Base-by-base conservation (phyloP, 2,888 invertebrate genomes). In the Eupithecia abbreviata region DNA sequence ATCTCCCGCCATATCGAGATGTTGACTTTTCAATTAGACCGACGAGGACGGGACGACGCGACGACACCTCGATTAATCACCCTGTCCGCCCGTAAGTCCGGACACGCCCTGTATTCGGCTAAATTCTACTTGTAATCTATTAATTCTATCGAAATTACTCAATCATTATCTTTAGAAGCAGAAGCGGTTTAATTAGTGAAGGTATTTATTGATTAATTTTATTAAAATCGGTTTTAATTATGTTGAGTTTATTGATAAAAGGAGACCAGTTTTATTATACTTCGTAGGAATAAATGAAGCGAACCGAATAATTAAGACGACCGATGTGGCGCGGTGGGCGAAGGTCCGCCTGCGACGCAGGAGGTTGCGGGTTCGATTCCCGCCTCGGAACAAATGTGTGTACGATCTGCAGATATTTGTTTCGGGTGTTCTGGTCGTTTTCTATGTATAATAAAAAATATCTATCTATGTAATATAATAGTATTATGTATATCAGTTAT, bases 21-120 rank as follows among this genome's bases (percentile, higher is more conserved):
- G 92, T 92, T 93, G 94, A 94, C 94, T 94, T 94, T 94, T 94
- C 94, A 94, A 94, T 94, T 94, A 93, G 93, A 89, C 90, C 88
- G 1, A 30, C 30, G 30, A 30, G 30, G 30, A 30, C 30, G 30
- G 30, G 30, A 30, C 30, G 86, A 86, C 87, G 91, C 87, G 87
- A 86, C 85, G 70, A 10, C 49, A 41, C 51, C 51, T 45, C 58
- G n/a, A 71, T 71, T 71, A 71, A 71, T 71, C 71, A 69, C 69
- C 69, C 69, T 69, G 69, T 69, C 69, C n/a, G 30, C 18, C 69
- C 47, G 67, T 66, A 15, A 66, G 15, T 15, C 42, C 42, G 3
- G 84, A 62, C 62, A 62, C 83, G 84, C 83, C 85, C 82, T 83
- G 81, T 82, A 83, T 85, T 85, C 85, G 85, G 84, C 87, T 85